phyloP scores from a whole-genome alignment of 2,888 invertebrate species.

The Drosophila nr. medialis region DNA sequence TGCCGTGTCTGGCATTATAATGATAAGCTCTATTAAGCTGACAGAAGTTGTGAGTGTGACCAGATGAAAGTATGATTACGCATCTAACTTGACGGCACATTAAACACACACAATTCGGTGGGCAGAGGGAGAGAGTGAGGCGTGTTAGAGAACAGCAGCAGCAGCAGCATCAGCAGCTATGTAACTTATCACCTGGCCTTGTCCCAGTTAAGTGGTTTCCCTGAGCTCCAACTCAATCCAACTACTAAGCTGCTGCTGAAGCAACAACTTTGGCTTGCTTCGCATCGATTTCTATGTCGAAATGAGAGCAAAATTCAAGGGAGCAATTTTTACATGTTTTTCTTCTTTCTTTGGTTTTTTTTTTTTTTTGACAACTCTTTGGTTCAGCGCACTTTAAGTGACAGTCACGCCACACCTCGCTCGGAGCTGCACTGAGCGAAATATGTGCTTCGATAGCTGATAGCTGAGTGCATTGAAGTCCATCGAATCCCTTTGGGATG shows the following conservation, averaged over 20 bases:
- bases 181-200: constrained; percentile 37
- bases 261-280: constrained; percentile 7
- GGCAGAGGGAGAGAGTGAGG: no score
- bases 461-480: background rate
- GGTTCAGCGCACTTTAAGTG: constrained; percentile 70
- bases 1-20: background rate
- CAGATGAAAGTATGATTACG: constrained; percentile 15
- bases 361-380: constrained; percentile 60
- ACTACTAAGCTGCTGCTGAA: constrained; percentile 29
- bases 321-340: constrained; percentile 35
- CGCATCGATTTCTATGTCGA: constrained; percentile 46
- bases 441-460: background rate
- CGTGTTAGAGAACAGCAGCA: background rate
- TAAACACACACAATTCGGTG: constrained; percentile 30
- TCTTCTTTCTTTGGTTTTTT: background rate
- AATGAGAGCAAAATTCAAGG: constrained; percentile 22
- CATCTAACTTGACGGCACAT: constrained; percentile 23
- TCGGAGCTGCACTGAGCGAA: background rate
- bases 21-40: constrained; percentile 12
- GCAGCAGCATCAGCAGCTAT: constrained; percentile 1
- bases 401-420: constrained; percentile 46
- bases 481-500: background rate
- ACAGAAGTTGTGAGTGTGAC: constrained; percentile 17
- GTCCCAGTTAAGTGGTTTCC: constrained; percentile 39
- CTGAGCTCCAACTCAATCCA: constrained; percentile 15